Evolutionary conservation across 2,888 invertebrate species (phyloP).

Genomic region (Eupelmus urozonus): DNA sequence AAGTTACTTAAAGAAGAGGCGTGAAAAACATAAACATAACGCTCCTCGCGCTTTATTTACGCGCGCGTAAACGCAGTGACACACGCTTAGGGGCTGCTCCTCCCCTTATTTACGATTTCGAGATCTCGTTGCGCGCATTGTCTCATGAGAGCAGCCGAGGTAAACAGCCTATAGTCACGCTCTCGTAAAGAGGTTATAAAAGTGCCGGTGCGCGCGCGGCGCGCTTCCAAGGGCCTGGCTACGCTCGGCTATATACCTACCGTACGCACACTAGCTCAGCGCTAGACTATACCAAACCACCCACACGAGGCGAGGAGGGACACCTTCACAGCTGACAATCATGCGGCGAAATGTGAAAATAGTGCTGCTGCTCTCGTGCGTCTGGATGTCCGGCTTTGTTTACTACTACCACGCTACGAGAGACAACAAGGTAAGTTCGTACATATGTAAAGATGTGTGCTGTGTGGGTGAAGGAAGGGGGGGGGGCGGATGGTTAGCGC

Average conservation of each 20-base stretch:
- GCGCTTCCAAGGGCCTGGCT: constrained; percentile 2
- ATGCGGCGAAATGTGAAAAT: constrained; percentile 83
- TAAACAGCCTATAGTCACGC: too few relatives aligned
- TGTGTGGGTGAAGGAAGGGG: not conserved
- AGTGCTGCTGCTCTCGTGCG: constrained; percentile 80
- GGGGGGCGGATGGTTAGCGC: not conserved
- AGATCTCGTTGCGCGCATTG: too few relatives aligned
- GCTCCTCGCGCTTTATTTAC: too few relatives aligned
- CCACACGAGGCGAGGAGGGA: not conserved
- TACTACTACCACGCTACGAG: constrained; percentile 81
- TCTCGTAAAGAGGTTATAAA: constrained; percentile 37
- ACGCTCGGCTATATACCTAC: not conserved
- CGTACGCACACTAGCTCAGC: too few relatives aligned
- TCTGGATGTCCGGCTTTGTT: constrained; percentile 83
- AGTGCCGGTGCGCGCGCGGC: constrained; percentile 42
- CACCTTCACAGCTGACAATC: not conserved
- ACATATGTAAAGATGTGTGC: not conserved
- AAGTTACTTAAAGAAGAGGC: too few relatives aligned
- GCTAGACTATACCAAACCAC: too few relatives aligned
- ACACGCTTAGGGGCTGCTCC: too few relatives aligned
- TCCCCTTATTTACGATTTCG: too few relatives aligned
- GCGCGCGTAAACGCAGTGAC: too few relatives aligned
- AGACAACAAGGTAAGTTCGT: constrained; percentile 79
- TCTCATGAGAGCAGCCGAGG: too few relatives aligned
- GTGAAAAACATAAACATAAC: too few relatives aligned